phyloP scores from a whole-genome alignment of 1,140 invertebrate species.

The Anoplophora glabripennis region DNA sequence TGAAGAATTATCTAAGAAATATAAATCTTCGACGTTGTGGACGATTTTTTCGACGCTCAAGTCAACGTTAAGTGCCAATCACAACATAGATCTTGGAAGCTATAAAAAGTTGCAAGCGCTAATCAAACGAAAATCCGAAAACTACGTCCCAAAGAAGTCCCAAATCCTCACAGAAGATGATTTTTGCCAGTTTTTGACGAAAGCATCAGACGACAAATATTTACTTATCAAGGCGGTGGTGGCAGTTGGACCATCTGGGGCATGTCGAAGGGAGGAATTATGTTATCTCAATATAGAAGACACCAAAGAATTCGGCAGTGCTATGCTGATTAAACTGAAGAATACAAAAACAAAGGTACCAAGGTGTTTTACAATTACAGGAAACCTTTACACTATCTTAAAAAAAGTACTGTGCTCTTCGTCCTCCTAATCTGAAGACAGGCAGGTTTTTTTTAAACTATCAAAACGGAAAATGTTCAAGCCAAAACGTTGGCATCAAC shows the following conservation, averaged over 20 bases:
- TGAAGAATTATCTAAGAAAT: too few relatives aligned
- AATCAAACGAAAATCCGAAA: too few relatives aligned
- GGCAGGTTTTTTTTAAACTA: constrained; percentile 30
- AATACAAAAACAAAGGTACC: not conserved
- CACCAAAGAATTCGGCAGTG: constrained; percentile 2
- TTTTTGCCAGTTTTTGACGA: too few relatives aligned
- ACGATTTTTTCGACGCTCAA: too few relatives aligned
- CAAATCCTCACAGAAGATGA: too few relatives aligned
- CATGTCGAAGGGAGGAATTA: constrained; percentile 8
- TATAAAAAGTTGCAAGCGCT: too few relatives aligned
- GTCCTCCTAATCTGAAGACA: constrained; percentile 10
- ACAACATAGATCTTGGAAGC: too few relatives aligned
- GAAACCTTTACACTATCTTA: constrained; percentile 3
- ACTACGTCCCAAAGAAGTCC: too few relatives aligned
- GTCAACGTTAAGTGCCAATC: too few relatives aligned
- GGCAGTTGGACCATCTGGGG: too few relatives aligned
- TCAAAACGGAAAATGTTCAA: constrained; percentile 36
- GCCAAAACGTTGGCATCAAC: constrained; percentile 33
- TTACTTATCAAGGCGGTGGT: not conserved
- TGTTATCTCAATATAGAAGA: not conserved
- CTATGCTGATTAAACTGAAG: not conserved
- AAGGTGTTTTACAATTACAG: not conserved
- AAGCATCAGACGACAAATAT: too few relatives aligned
- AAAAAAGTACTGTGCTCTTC: constrained; percentile 9
- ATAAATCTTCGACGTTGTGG: too few relatives aligned